Base-by-base conservation (phyloP, 2,113 vertebrate species). In the Hystrix cristata region DNA sequence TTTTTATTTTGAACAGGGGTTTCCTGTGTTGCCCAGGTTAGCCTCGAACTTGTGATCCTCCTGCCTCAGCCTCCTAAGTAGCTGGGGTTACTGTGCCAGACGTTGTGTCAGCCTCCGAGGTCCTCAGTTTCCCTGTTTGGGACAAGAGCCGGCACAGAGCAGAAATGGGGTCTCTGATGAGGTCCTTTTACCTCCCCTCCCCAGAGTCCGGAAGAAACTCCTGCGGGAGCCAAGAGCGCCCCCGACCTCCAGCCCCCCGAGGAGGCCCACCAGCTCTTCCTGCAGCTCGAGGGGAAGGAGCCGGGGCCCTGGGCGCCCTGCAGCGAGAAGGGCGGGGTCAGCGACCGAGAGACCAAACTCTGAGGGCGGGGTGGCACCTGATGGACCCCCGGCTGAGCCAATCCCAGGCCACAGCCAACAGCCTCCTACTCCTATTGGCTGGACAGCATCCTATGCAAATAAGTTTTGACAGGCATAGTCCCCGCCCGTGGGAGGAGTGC, bases 331-430 rank as follows among this genome's bases (percentile, higher is more conserved):
- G 55, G 64, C 38, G 5, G 43, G 57, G 57, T 5, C 57, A 64
- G 59, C 38, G 38, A 38, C 38, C 38, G 98, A 98, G 86, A 98
- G 95, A 1, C 10, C 55, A 16, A 97, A 1, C 87, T 97, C 10
- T 5, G 15, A 79, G 34, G 16, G 29, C 14, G 6, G 43, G 16
- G 16, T 51, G 74, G 6, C 3, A 0, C 48, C 34, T 46, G 48
- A 38, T 23, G 12, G 87, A 80, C 72, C 25, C 43, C 64, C 3
- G 29, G 57, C 18, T 12, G 10, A 51, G 23, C 76, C 90, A 83
- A 59, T 91, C 60, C 15, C 78, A 62, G 79, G 53, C 59, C n/a
- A 1, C 0, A 31, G 6, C 21, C 53, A 16, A 31, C 1, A 5
- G 34, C 5, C 59, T 34, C 5, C 0, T 62, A 34, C 65, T 86